phyloP scores from a whole-genome alignment of 1,140 invertebrate genomes.

The Heliconius nattereri region DNA sequence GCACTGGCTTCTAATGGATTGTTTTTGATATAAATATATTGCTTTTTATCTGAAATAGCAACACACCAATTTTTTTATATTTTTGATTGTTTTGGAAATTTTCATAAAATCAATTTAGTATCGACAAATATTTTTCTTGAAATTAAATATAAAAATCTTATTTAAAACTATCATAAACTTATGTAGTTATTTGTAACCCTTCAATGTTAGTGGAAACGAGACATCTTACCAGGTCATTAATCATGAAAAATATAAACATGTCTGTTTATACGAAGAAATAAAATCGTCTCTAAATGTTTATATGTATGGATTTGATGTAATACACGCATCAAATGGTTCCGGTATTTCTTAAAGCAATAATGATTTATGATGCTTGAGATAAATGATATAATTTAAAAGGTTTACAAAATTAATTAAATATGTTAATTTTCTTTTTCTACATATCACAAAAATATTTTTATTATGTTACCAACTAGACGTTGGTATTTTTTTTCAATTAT shows the following conservation, averaged over 20 bases:
- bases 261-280: constrained; percentile 1
- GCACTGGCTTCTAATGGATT: no score
- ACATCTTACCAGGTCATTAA: not conserved
- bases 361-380: not conserved
- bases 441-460: not conserved
- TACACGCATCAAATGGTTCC: constrained; percentile 4
- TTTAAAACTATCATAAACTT: not conserved
- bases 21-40: no score
- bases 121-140: no score
- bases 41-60: no score
- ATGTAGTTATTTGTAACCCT: not conserved
- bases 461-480: not conserved
- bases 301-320: not conserved
- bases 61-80: no score
- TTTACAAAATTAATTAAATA: not conserved
- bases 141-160: no score
- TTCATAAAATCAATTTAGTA: no score
- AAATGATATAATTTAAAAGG: not conserved
- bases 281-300: constrained; percentile 8
- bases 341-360: constrained; percentile 5
- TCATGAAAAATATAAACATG: not conserved
- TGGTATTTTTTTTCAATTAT: no score
- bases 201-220: not conserved
- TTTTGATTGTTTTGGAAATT: no score
- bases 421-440: not conserved